These are phyloP conservation scores for Anguilla obscura DNA, from an alignment of 2,797 vertebrate species.

Conservation along the genomic window DNA sequence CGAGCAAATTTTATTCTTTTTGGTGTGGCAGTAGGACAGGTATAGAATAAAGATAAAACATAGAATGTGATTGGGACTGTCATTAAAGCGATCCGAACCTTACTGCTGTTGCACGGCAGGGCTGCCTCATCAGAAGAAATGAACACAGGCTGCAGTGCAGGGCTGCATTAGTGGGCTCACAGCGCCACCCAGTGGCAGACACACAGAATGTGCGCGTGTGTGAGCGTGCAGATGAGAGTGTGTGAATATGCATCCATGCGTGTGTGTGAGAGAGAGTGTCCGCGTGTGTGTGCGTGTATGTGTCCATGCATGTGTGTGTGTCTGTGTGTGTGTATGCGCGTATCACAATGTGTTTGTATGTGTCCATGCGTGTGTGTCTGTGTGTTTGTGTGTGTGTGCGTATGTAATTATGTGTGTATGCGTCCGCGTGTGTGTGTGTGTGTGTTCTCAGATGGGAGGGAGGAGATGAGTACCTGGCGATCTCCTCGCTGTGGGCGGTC, in stretches of 20 bases:
- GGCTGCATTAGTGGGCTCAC: background rate
- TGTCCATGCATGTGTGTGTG: background rate
- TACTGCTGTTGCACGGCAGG: background rate
- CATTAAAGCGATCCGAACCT: background rate
- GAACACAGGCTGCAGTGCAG: background rate
- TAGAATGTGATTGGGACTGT: background rate
- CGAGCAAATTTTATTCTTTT: too few relatives aligned
- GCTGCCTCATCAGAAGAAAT: background rate
- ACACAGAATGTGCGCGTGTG: background rate
- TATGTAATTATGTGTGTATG: background rate
- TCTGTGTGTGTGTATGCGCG: background rate
- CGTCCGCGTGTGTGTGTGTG: background rate
- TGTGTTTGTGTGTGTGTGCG: slow-evolving; percentile 11
- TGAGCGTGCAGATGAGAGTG: background rate
- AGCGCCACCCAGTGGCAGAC: background rate
- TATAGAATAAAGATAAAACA: too few relatives aligned
- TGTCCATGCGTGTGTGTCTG: background rate
- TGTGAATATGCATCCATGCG: background rate
- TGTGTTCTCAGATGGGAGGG: background rate
- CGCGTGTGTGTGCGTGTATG: background rate
- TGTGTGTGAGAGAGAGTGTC: background rate
- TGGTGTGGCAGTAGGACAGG: too few relatives aligned
- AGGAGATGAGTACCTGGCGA: slow-evolving; percentile 85
- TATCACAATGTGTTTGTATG: background rate
- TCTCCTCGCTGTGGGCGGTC: slow-evolving; percentile 98